Evolutionary conservation across 2,113 vertebrate genomes (phyloP), one percentile per base, ranked within the genome.

Genomic region (Larimichthys crocea): DNA sequence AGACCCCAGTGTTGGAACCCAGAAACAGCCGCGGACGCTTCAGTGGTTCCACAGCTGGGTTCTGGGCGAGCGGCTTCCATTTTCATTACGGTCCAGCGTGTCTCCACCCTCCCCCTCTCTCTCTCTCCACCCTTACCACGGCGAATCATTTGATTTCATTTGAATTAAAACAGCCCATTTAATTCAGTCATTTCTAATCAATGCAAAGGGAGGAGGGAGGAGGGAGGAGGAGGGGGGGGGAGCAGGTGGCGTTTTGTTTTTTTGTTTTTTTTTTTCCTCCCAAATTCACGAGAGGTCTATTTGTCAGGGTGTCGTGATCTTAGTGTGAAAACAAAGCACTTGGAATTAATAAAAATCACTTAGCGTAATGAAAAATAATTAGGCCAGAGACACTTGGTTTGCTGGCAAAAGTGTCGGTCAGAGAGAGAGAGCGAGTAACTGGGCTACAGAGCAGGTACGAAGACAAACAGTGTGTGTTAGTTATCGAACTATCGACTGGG

Each of bases 101-200:
- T 31, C 31, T 26, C 26, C 26, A 26, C 26, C 26, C 26, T 84
- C 84, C 91, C 29, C 29, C 4, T 3, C 29, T 3, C 24, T 2
- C 24, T 26, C 31, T 35, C 35, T 35, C 5, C 31, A 35, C 5
- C 40, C 74, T 73, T 80, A 83, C 89, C 62, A 1, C 77, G 2
- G 62, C 90, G 82, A 89, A 82, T 93, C 92, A 92, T 93, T 92
- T 88, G 89, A 94, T 93, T 93, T 89, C 84, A 89, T 91, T 88
- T 74, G 81, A 91, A 88, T 91, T 91, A 90, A 86, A 90, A 77
- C 81, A 89, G 79, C 53, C 85, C 87, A 85, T 90, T 92, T 89
- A 87, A 90, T 90, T 89, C 88, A 84, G 92, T 87, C 88, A 80
- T 88, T 92, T 89, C 84, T 86, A 91, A 93, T 94, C 88, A 89